A percentile compares a stretch with the other conserved stretches of the same genome.
Evolutionary conservation across 2,797 vertebrate genomes (phyloP).

Genomic region (Falco naumanni): DNA sequence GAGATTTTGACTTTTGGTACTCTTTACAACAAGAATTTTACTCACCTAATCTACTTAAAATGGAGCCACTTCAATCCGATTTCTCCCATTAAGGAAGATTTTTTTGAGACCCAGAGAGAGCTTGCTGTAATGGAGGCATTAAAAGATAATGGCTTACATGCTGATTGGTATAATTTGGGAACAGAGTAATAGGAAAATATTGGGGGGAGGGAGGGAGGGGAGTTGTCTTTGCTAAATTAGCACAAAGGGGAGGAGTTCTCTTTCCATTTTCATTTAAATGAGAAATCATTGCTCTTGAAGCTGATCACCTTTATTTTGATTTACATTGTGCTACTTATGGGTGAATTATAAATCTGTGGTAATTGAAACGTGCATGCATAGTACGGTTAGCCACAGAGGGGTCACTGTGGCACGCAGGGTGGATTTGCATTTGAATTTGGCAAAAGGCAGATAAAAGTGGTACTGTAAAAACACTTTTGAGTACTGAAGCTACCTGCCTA

Average conservation of each 20-base stretch:
- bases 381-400: not conserved
- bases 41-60: conserved; percentile 59
- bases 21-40: conserved; percentile 41
- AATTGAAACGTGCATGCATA: not conserved
- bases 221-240: conserved; percentile 42
- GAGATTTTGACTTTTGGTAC: conserved; percentile 27
- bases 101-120: conserved; percentile 63
- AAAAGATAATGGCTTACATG: conserved; percentile 69
- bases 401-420: not conserved
- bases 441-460: conserved; percentile 10
- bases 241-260: conserved; percentile 53
- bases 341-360: conserved; percentile 23
- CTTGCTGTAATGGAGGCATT: conserved; percentile 63
- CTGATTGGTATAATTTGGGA: conserved; percentile 71
- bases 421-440: conserved; percentile 53
- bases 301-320: conserved; percentile 49
- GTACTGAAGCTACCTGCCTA: not conserved
- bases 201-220: not conserved
- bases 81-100: conserved; percentile 58
- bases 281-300: conserved; percentile 43
- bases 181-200: conserved; percentile 61
- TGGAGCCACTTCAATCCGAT: conserved; percentile 55
- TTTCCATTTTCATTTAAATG: conserved; percentile 38
- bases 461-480: conserved; percentile 33
- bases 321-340: not conserved